Percentiles rank a stretch among this genome's conserved stretches.
Evolutionary conservation across 2,797 vertebrate genomes (phyloP).

Genomic region (Semotilus atromaculatus): DNA sequence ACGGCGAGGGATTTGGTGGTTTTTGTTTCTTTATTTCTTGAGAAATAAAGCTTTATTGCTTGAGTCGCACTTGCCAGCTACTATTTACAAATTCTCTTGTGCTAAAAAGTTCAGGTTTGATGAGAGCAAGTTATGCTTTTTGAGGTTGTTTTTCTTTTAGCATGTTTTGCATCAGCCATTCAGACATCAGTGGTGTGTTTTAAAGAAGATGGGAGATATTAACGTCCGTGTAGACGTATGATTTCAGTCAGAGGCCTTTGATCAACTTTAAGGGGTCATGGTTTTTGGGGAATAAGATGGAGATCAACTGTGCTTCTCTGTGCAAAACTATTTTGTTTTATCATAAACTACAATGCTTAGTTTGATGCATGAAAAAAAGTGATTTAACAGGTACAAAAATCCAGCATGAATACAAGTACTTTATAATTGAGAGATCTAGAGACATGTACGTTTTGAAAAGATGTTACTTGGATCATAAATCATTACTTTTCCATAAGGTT

Average conservation of each 20-base stretch:
- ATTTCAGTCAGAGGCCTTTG: neutral
- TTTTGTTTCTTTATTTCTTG: slow-evolving; percentile 24
- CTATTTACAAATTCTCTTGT: slow-evolving; percentile 1
- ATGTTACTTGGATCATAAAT: neutral
- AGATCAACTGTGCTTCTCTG: neutral
- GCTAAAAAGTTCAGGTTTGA: slow-evolving; percentile 4
- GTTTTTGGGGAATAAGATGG: neutral
- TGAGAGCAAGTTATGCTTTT: neutral
- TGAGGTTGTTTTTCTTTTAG: neutral
- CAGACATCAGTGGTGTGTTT: neutral
- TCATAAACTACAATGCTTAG: neutral
- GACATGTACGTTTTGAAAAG: neutral
- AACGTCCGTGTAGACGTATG: neutral
- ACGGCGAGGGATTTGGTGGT: slow-evolving; percentile 11
- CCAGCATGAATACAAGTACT: neutral
- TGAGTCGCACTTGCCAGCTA: slow-evolving; percentile 11
- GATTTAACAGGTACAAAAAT: neutral
- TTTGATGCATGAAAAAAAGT: neutral
- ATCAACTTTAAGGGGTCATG: neutral
- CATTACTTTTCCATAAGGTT: neutral
- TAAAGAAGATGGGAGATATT: neutral
- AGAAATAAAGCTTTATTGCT: slow-evolving; percentile 30
- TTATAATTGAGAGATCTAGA: neutral
- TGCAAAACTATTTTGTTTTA: neutral
- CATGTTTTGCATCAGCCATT: neutral